These are phyloP conservation scores for Sarotherodon lohbergeri DNA, from an alignment of 2,113 vertebrate species.

Conservation along the genomic window DNA sequence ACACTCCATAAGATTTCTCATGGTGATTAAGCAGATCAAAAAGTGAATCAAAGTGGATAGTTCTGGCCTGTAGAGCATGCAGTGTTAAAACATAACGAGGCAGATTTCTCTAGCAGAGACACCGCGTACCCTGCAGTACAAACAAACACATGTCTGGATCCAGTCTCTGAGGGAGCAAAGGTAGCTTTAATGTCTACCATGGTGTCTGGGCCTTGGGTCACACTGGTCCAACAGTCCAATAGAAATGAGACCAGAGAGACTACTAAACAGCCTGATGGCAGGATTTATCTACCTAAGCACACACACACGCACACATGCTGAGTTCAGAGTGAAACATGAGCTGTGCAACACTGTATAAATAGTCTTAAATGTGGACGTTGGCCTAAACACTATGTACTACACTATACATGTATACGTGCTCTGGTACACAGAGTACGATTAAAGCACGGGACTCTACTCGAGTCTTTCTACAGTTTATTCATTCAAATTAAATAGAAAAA, in stretches of 20 bases:
- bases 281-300: neutral
- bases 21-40: constrained; percentile 1
- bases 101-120: constrained; percentile 5
- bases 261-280: neutral
- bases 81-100: constrained; percentile 26
- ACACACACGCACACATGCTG: neutral
- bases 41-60: neutral
- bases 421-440: neutral
- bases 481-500: neutral
- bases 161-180: constrained; percentile 58
- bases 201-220: constrained; percentile 30
- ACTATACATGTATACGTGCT: neutral
- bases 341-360: neutral
- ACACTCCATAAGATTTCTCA: neutral
- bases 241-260: constrained; percentile 13
- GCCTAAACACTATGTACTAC: neutral
- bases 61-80: neutral
- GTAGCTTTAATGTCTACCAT: constrained; percentile 64
- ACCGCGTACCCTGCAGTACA: constrained; percentile 19
- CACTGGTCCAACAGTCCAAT: neutral
- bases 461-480: neutral
- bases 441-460: neutral
- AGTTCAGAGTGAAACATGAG: neutral
- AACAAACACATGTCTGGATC: constrained; percentile 41
- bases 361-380: neutral